phyloP scores from a whole-genome alignment of 2,113 vertebrate species.

The Alectura lathami region DNA sequence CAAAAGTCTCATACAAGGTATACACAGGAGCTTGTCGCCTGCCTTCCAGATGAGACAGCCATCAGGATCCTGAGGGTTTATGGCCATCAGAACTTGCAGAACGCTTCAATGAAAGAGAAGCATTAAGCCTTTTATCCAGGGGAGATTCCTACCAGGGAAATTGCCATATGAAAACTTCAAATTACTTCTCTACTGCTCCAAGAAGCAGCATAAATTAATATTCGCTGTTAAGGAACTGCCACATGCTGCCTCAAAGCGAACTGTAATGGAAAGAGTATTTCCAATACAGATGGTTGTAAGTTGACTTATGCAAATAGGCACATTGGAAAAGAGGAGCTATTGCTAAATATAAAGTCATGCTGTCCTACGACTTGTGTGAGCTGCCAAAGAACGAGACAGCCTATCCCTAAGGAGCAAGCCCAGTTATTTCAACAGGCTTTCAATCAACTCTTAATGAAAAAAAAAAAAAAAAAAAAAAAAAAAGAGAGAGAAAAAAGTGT shows the following conservation, averaged over 20 bases:
- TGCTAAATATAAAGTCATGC: conserved; percentile 41
- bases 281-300: conserved; percentile 16
- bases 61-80: not conserved
- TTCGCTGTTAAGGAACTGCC: not conserved
- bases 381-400: not conserved
- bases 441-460: not conserved
- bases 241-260: not conserved
- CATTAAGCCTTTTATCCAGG: not conserved
- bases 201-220: not conserved
- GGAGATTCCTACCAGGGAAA: not conserved
- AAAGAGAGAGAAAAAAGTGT: not conserved
- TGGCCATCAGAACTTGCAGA: not conserved
- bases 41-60: not conserved
- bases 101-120: not conserved
- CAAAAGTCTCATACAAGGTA: not conserved
- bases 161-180: not conserved
- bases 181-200: not conserved
- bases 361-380: not conserved
- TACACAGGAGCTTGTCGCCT: not conserved
- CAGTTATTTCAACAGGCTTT: not conserved
- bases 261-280: conserved; percentile 27
- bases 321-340: conserved; percentile 23
- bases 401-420: not conserved
- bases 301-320: conserved; percentile 20
- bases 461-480: not conserved